Conservation (phyloP, 2,888 invertebrate species). For the Mythimna impura region DNA sequence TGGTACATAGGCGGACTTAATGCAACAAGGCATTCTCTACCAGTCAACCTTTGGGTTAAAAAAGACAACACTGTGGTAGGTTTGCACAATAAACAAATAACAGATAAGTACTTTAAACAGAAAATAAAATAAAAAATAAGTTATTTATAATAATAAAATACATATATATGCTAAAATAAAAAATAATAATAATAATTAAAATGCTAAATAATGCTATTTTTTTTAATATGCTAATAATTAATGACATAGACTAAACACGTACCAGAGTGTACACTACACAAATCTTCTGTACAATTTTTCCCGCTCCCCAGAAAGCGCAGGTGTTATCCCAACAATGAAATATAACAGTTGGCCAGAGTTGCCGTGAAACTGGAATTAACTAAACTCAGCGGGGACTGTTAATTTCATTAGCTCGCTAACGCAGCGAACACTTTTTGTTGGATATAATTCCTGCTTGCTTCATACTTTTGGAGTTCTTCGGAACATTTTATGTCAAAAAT, state of each 20-base stretch:
- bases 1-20: too few relatives aligned
- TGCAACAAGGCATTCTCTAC: too few relatives aligned
- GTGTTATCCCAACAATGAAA: conserved; percentile 62
- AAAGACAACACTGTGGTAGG: too few relatives aligned
- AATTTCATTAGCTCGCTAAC: conserved; percentile 65
- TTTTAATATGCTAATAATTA: too few relatives aligned
- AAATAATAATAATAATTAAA: too few relatives aligned
- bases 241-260: background rate
- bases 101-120: too few relatives aligned
- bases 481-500: background rate
- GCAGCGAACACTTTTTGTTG: conserved; percentile 61
- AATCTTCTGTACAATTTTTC: conserved; percentile 44
- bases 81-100: too few relatives aligned
- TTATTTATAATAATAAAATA: too few relatives aligned
- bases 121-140: too few relatives aligned
- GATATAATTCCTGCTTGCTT: conserved; percentile 54
- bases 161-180: too few relatives aligned
- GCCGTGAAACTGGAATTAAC: conserved; percentile 67
- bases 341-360: conserved; percentile 66
- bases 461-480: conserved; percentile 57
- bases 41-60: too few relatives aligned
- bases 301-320: conserved; percentile 49
- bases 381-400: conserved; percentile 67
- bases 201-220: too few relatives aligned
- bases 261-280: conserved; percentile 23